Conservation (phyloP, 2,113 vertebrate species). For the Choloepus hoffmanni region DNA sequence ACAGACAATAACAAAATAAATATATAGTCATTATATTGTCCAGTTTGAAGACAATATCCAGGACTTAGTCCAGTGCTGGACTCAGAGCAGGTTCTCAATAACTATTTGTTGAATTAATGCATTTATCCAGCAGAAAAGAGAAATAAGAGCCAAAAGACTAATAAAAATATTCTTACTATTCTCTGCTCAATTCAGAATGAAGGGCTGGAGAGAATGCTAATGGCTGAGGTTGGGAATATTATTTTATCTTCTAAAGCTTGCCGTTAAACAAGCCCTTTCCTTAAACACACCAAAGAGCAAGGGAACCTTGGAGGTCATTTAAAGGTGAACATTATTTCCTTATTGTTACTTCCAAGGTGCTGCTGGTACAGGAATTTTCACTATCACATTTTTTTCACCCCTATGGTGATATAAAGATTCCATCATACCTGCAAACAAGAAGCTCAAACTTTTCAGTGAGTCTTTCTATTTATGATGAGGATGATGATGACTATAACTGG, state of each 20-base stretch:
- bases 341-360: not conserved
- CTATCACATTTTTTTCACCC: not conserved
- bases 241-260: not conserved
- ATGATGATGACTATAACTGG: not conserved
- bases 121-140: not conserved
- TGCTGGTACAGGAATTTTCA: slow-evolving; percentile 19
- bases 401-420: not conserved
- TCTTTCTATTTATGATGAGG: not conserved
- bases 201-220: not conserved
- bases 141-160: not conserved
- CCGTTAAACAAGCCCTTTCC: not conserved
- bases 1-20: not conserved
- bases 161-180: not conserved
- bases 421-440: not conserved
- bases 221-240: not conserved
- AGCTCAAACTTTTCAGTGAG: not conserved
- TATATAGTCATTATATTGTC: not conserved
- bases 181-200: not conserved
- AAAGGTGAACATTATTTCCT: not conserved
- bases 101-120: not conserved
- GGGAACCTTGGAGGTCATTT: not conserved
- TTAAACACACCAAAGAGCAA: not conserved
- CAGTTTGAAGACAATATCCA: not conserved
- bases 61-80: not conserved
- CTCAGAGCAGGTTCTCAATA: not conserved